These are phyloP conservation scores for Cephus nigrinus DNA, from an alignment of 2,888 invertebrate species.

Conservation along the genomic window DNA sequence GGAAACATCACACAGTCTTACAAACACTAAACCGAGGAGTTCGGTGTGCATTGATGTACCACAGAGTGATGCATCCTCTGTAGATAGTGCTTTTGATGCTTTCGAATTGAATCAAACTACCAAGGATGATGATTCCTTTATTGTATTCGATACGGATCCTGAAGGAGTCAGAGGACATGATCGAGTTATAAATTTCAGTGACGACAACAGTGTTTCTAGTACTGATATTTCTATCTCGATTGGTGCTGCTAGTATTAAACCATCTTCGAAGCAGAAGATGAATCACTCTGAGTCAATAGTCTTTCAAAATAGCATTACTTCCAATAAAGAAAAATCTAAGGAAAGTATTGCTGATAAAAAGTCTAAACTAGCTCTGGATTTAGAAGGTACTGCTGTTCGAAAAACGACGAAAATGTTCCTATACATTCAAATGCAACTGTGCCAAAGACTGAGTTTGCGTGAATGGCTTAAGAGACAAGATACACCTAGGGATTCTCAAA, in stretches of 20 bases:
- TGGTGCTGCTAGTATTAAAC: not conserved
- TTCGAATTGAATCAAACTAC: slow-evolving; percentile 38
- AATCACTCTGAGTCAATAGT: not conserved
- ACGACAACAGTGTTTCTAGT: not conserved
- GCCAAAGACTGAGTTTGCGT: slow-evolving; percentile 86
- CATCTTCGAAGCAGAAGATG: not conserved
- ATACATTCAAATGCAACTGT: slow-evolving; percentile 98
- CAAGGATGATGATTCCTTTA: slow-evolving; percentile 64
- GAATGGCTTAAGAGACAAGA: slow-evolving; percentile 80
- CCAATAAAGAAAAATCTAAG: not conserved
- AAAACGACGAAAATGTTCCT: slow-evolving; percentile 75
- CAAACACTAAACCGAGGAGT: slow-evolving; percentile 35
- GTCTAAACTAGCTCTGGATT: slow-evolving; percentile 24
- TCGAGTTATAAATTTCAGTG: slow-evolving; percentile 11
- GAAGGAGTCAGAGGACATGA: slow-evolving; percentile 44
- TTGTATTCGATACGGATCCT: slow-evolving; percentile 65
- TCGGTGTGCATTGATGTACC: slow-evolving; percentile 51
- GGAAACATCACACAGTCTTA: slow-evolving; percentile 41
- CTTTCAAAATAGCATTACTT: not conserved
- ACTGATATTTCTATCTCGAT: not conserved
- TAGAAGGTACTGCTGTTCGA: not conserved
- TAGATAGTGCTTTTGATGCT: slow-evolving; percentile 58
- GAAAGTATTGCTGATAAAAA: slow-evolving; percentile 24
- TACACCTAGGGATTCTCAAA: slow-evolving; percentile 48
- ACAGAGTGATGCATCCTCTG: slow-evolving; percentile 49